phyloP scores from a whole-genome alignment of 1,140 invertebrate species.

The Gryon sp. region DNA sequence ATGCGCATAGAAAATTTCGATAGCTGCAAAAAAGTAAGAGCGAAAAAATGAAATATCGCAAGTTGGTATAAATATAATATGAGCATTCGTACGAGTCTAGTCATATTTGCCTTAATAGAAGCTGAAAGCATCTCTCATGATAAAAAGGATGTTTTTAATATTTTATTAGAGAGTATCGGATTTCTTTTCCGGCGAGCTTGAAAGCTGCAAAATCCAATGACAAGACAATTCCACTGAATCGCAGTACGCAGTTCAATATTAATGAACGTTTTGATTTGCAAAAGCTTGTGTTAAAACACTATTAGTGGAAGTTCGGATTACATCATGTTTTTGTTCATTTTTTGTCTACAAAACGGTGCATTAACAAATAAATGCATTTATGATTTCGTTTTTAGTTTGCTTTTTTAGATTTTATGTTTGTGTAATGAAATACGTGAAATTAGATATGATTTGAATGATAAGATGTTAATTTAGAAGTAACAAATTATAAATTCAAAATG shows the following conservation, averaged over 20 bases:
- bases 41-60: constrained; percentile 26
- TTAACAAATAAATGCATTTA: too few relatives aligned
- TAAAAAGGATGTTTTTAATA: constrained; percentile 57
- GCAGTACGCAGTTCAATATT: constrained; percentile 55
- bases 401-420: too few relatives aligned
- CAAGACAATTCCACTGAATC: constrained; percentile 46
- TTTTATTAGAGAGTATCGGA: constrained; percentile 53
- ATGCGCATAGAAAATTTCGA: too few relatives aligned
- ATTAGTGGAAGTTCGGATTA: constrained; percentile 30
- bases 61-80: constrained; percentile 49
- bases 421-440: too few relatives aligned
- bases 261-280: constrained; percentile 58
- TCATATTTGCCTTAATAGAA: constrained; percentile 51
- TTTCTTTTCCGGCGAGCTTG: constrained; percentile 32
- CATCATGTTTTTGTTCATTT: constrained; percentile 2
- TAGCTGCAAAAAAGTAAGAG: background rate
- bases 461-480: too few relatives aligned
- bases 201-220: constrained; percentile 51
- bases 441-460: too few relatives aligned
- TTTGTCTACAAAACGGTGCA: too few relatives aligned
- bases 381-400: too few relatives aligned
- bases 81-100: constrained; percentile 31
- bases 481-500: too few relatives aligned
- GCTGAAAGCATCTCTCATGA: constrained; percentile 54
- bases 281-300: constrained; percentile 36